Base-by-base conservation (phyloP, 2,113 vertebrate genomes). In the Ciconia boyciana region DNA sequence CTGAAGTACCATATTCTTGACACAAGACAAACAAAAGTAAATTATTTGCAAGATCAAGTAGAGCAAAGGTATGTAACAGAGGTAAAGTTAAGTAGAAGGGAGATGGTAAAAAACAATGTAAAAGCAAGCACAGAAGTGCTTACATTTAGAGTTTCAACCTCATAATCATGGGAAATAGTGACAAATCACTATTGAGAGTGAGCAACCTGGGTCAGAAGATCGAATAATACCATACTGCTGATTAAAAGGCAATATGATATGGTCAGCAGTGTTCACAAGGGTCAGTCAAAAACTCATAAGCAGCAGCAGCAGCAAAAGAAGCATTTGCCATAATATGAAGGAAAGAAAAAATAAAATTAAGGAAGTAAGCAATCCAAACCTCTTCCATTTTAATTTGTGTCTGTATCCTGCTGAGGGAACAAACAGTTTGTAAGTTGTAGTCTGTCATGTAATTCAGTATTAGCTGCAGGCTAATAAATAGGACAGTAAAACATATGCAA, bases 391-490 rank as follows among this genome's bases (percentile, higher is more conserved):
- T 90, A 93, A 96, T 92, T 94, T 97, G 96, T 88, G 85, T 94
- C 87, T 85, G 79, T 78, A 58, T 89, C 98, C 94, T 89, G 97
- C 97, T 97, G 98, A 58, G 97, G 89, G 82, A 97, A 96, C 97
- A 97, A 94, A 95, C 77, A 89, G 74, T 88, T 58, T 81, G 32
- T 82, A 65, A 83, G 62, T 65, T 68, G 89, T 92, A 93, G 61
- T 32, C 89, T 84, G 77, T 84, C 78, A 62, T 62, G 86, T 68
- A 92, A 82, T 87, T 93, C 94, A 57, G 58, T 29, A 12, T 62
- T 49, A 65, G 93, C 92, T 91, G 52, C 94, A 91, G 65, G 91
- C 83, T 29, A 49, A 52, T 43, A 71, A 95, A 94, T 34, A 94
- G 94, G 95, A 91, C 81, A 95, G 94, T 57, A 95, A 90, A 96